These are phyloP conservation scores for Trypoxylon attenuatum DNA, from an alignment of 2,888 invertebrate genomes.

Conservation along the genomic window DNA sequence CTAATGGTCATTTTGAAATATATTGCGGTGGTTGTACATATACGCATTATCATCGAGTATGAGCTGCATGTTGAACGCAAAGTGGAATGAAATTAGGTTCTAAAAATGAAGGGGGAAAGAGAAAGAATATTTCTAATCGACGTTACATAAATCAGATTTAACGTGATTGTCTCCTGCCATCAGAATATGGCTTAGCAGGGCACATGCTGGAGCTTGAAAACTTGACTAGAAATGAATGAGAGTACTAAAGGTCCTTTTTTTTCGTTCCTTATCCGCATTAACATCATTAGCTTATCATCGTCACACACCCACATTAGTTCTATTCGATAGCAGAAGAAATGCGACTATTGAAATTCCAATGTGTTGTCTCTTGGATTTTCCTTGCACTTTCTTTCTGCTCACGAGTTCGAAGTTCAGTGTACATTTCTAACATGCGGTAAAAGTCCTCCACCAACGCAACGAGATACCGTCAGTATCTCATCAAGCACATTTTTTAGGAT, in stretches of 20 bases:
- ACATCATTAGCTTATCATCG: constrained; percentile 19
- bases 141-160: constrained; percentile 44
- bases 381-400: no score
- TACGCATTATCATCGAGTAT: constrained; percentile 23
- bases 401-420: no score
- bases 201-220: constrained; percentile 54
- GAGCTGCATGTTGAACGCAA: constrained; percentile 13
- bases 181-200: constrained; percentile 44
- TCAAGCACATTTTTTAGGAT: constrained; percentile 23
- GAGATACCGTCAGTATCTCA: constrained; percentile 19
- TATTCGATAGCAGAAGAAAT: no score
- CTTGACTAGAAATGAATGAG: constrained; percentile 62
- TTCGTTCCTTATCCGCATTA: constrained; percentile 25
- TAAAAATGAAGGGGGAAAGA: constrained; percentile 28
- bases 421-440: constrained; percentile 20
- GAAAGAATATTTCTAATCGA: constrained; percentile 22
- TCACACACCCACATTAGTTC: no score
- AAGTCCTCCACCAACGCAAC: constrained; percentile 25
- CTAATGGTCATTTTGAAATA: constrained; percentile 24
- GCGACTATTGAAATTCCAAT: no score
- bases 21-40: constrained; percentile 18
- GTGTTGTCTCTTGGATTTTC: no score
- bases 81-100: constrained; percentile 50
- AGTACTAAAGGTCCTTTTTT: constrained; percentile 32
- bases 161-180: constrained; percentile 57